phyloP scores from a whole-genome alignment of 2,113 vertebrate species.

The Ctenodactylus gundi region DNA sequence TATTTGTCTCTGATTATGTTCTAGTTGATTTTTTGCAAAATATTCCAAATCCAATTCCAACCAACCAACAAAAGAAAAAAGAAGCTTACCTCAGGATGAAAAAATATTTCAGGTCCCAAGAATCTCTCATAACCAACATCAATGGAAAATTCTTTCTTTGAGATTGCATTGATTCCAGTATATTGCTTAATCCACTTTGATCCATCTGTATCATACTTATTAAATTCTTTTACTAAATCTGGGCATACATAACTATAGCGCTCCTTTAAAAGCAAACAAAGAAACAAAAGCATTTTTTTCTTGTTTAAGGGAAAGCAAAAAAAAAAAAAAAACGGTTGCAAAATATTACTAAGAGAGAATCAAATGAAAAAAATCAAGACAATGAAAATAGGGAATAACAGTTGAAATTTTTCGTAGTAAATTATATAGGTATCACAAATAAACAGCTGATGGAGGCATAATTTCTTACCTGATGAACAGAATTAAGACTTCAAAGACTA shows the following conservation, averaged over 20 bases:
- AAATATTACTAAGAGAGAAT: constrained; percentile 24
- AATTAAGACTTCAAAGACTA: background rate
- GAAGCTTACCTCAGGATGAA: constrained; percentile 94
- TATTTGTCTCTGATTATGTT: constrained; percentile 1
- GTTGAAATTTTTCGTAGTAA: background rate
- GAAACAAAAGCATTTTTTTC: constrained; percentile 55
- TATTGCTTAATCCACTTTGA: constrained; percentile 99
- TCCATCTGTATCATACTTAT: constrained; percentile 96
- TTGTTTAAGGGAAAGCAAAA: background rate
- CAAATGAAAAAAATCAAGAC: background rate
- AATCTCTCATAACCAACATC: constrained; percentile 99
- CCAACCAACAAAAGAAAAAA: background rate
- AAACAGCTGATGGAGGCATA: background rate
- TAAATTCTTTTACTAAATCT: constrained; percentile 99
- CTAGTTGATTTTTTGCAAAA: background rate
- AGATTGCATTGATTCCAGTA: constrained; percentile 97
- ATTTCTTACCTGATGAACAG: background rate
- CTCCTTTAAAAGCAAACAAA: constrained; percentile 85
- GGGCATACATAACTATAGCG: constrained; percentile 98
- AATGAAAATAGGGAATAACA: constrained; percentile 38
- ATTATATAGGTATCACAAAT: background rate
- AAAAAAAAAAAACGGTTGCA: background rate
- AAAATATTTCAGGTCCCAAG: constrained; percentile 98
- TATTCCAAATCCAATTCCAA: constrained; percentile 9
- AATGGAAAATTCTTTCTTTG: constrained; percentile 98